phyloP scores from a whole-genome alignment of 2,797 vertebrate species.

The Malurus splendens region DNA sequence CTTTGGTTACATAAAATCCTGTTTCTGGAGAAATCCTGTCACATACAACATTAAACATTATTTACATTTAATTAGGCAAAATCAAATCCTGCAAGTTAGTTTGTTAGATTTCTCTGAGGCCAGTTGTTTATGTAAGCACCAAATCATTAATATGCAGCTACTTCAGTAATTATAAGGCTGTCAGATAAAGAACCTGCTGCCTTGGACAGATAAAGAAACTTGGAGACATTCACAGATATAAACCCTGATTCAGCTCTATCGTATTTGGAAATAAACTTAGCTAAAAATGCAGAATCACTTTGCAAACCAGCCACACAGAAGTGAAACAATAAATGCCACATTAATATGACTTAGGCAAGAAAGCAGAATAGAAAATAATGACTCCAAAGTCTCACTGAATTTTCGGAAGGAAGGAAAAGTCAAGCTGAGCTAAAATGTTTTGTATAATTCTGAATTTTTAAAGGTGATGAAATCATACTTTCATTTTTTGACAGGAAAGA shows the following conservation, averaged over 20 bases:
- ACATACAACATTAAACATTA: conserved; percentile 69
- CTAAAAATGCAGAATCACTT: conserved; percentile 40
- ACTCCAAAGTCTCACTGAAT: not conserved
- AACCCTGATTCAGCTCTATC: conserved; percentile 30
- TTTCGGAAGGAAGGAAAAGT: not conserved
- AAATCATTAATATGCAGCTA: conserved; percentile 71
- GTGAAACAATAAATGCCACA: not conserved
- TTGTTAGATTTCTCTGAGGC: conserved; percentile 73
- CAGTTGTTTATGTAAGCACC: conserved; percentile 72
- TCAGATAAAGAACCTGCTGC: conserved; percentile 73
- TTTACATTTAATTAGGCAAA: conserved; percentile 77
- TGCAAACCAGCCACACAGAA: conserved; percentile 1
- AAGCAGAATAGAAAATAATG: not conserved
- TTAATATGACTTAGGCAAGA: not conserved
- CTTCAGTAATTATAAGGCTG: conserved; percentile 68
- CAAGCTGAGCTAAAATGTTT: not conserved
- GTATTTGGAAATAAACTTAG: conserved; percentile 40
- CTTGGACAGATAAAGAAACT: conserved; percentile 68
- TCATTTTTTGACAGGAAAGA: not conserved
- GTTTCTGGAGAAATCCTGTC: conserved; percentile 57
- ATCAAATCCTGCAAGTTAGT: conserved; percentile 66
- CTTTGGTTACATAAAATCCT: conserved; percentile 42
- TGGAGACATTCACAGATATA: conserved; percentile 63
- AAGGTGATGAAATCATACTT: not conserved
- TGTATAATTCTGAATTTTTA: not conserved